Conservation (phyloP, 2,888 invertebrate genomes). For the Hydrotaea cyrtoneurina region DNA sequence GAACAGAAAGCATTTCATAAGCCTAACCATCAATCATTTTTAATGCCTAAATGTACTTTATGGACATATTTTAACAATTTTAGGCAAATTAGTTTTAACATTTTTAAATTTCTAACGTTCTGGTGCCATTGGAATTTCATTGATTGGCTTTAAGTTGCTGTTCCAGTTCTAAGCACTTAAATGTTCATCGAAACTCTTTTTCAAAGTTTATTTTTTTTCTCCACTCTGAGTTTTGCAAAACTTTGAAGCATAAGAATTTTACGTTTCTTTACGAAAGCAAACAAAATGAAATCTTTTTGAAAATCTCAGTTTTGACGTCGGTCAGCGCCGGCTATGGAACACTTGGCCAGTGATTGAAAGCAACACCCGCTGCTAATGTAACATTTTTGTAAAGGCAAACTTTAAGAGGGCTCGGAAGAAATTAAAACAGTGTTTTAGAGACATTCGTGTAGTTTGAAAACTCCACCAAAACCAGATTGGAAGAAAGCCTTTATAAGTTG, state of each 20-base stretch:
- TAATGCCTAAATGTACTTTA: background rate
- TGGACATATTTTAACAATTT: no score
- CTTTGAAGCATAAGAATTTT: conserved; percentile 5
- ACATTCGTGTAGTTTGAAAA: no score
- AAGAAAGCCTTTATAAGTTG: no score
- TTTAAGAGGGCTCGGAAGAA: no score
- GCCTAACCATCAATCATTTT: background rate
- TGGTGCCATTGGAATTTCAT: conserved; percentile 16
- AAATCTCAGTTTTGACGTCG: background rate
- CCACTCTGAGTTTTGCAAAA: background rate
- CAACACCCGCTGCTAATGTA: background rate
- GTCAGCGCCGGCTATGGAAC: background rate
- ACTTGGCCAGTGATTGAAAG: background rate
- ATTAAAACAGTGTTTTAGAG: no score
- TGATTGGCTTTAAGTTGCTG: background rate
- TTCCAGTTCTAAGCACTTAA: conserved; percentile 1
- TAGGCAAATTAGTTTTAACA: background rate
- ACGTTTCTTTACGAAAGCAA: conserved; percentile 15
- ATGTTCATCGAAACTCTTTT: conserved; percentile 21
- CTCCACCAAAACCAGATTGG: no score
- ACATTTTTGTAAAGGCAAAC: no score
- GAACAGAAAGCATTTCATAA: conserved; percentile 1
- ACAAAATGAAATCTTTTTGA: conserved; percentile 27
- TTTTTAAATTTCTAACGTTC: background rate
- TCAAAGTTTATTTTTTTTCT: conserved; percentile 24